Evolutionary conservation across 2,797 vertebrate species (phyloP), one percentile per base, ranked within the genome.

Genomic region (Mormyrus hasselquistii): DNA sequence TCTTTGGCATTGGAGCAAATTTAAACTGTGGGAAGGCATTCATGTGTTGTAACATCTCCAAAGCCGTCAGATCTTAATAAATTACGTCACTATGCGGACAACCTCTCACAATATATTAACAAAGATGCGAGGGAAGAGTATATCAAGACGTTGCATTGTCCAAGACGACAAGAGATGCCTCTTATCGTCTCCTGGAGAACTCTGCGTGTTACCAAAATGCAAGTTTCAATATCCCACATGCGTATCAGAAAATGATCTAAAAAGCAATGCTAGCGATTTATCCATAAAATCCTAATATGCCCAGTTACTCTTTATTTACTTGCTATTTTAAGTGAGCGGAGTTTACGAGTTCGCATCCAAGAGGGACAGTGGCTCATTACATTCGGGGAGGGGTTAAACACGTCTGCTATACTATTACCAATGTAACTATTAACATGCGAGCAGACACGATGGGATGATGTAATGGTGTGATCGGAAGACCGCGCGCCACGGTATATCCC

Each of bases 381-480:
- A 34, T 69, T 69, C 29, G 62, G 62, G 73, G 73, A 41, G 38
- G 73, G 73, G 14, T 79, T 79, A 44, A 16, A 69, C 62, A 69
- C 25, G 10, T 34, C 34, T 34, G 25, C 29, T 69, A 16, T 25
- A 34, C 38, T 79, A 79, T 79, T 79, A 79, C 41, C 38, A 38
- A n/a, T 79, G 73, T 47, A 44, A 47, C 38, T 9, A 7, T 47
- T 44, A 47, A 44, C 73, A 73, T 38, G 22, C 59, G 22, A 62
- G 6, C 59, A 62, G 59, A 62, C 22, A 79, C 29, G 50, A 52
- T 14, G 34, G 92, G 88, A 92, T 96, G 94, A 95, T 95, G 95
- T 95, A 93, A 95, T 95, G 92, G 85, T 89, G 82, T 88, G 62
- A 59, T 89, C 93, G 91, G 91, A 91, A 88, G 84, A 88, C 92